Evolutionary conservation across 2,113 vertebrate species (phyloP).

Genomic region (human (Homo sapiens)): DNA sequence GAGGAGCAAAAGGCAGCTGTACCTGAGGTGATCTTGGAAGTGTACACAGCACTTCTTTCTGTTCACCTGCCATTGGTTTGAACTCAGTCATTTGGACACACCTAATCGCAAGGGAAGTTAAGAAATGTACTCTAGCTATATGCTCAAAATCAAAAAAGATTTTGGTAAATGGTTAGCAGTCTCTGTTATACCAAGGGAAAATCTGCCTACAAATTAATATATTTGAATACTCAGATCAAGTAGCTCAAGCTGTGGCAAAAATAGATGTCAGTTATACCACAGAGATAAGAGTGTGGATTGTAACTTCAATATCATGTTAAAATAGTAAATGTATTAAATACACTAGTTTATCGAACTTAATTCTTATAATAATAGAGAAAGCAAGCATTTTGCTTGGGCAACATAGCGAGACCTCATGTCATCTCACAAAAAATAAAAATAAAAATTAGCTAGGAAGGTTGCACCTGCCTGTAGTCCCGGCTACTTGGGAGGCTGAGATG

Average conservation of each 20-base stretch:
- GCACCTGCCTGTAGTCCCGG: too few relatives aligned
- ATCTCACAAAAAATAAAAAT: too few relatives aligned
- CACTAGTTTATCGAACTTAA: background rate
- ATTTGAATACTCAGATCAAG: background rate
- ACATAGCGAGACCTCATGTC: too few relatives aligned
- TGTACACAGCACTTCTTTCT: background rate
- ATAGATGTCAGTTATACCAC: background rate
- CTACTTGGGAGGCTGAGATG: too few relatives aligned
- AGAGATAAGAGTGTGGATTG: background rate
- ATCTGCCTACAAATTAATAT: background rate
- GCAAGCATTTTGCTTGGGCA: too few relatives aligned
- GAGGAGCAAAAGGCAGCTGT: background rate
- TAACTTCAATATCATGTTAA: conserved; percentile 13
- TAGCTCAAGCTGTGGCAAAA: background rate
- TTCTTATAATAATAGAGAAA: background rate
- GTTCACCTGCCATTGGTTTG: background rate
- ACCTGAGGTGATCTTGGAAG: background rate
- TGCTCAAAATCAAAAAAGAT: background rate
- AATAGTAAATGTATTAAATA: background rate
- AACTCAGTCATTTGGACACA: background rate
- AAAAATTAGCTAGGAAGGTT: too few relatives aligned
- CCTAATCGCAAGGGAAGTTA: background rate
- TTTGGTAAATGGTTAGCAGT: background rate
- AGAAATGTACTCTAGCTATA: background rate
- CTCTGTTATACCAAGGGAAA: background rate